phyloP scores from a whole-genome alignment of 2,888 invertebrate species.

The Caenorhabditis afra region DNA sequence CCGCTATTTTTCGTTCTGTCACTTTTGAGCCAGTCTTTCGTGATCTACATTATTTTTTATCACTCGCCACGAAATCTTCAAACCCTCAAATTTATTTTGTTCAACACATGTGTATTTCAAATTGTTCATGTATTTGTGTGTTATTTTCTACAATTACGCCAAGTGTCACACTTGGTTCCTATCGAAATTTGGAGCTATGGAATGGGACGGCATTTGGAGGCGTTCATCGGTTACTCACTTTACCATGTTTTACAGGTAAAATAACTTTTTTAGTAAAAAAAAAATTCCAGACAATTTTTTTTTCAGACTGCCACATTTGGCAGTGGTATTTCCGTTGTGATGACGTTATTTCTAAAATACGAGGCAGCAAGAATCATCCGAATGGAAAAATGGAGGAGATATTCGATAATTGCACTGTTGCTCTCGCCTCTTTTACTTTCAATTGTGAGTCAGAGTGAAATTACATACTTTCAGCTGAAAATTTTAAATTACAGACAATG shows the following conservation, averaged over 20 bases:
- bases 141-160: slow-evolving; percentile 26
- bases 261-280: neutral
- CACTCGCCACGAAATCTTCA: slow-evolving; percentile 26
- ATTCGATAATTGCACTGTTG: neutral
- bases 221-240: slow-evolving; percentile 21
- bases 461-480: neutral
- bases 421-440: slow-evolving; percentile 5
- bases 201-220: slow-evolving; percentile 8
- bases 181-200: slow-evolving; percentile 45
- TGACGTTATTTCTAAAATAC: slow-evolving; percentile 30
- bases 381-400: neutral
- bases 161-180: slow-evolving; percentile 21
- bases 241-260: slow-evolving; percentile 38
- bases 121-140: slow-evolving; percentile 15
- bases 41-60: slow-evolving; percentile 10
- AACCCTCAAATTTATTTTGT: slow-evolving; percentile 12
- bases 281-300: neutral
- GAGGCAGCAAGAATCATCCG: slow-evolving; percentile 11
- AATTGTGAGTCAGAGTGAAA: slow-evolving; percentile 7
- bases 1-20: slow-evolving; percentile 9
- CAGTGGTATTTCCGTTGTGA: slow-evolving; percentile 29
- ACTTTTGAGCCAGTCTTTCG: slow-evolving; percentile 16
- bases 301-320: slow-evolving; percentile 24
- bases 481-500: too few species aligned
- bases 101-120: slow-evolving; percentile 36